Base-by-base conservation (phyloP, 2,888 invertebrate genomes). In the Pogonocherus hispidulus region DNA sequence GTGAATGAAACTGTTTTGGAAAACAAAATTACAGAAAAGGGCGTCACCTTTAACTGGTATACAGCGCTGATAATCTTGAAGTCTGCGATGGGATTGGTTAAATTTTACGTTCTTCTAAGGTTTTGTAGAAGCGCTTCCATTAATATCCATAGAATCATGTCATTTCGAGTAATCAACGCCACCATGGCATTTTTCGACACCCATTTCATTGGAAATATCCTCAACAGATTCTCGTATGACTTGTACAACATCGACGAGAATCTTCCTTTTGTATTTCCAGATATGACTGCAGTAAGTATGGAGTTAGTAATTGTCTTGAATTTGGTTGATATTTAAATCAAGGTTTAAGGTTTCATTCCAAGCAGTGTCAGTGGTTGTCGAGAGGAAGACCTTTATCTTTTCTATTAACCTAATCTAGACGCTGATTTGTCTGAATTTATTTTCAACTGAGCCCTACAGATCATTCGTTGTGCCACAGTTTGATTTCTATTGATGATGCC, bases 161-260 rank as follows among this genome's bases (percentile, higher is more conserved):
- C 69, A 6, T 37, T 52, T 0, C 54, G 62, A 19, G 57, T 78
- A 6, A 60, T 78, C 3, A 67, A 70, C 37, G 76, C 75, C 8
- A 54, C 66, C 4, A 78, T 78, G 77, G 20, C 64, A 8, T 78
- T 78, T 46, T 78, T 78, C 57, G 78, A 78, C 35, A 72, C 65
- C 1, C 68, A 76, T 63, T 73, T 76, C 35, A 76, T 78, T 22
- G 78, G 77, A 16, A 77, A 78, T 60, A 73, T 78, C 16, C 62
- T 78, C 23, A 78, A 77, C 46, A 71, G 78, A 63, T 78, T 78
- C 52, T 76, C 78, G 0, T 71, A 73, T 35, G 78, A 78, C 66
- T 57, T 78, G 22, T 60, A 67, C 9, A 68, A 64, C 3, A 74
- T 78, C 22, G 78, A 78, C 49, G 78, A 78, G 51, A 19, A 52